These are phyloP conservation scores for Myathropa florea DNA, from an alignment of 2,888 invertebrate genomes.

Conservation along the genomic window DNA sequence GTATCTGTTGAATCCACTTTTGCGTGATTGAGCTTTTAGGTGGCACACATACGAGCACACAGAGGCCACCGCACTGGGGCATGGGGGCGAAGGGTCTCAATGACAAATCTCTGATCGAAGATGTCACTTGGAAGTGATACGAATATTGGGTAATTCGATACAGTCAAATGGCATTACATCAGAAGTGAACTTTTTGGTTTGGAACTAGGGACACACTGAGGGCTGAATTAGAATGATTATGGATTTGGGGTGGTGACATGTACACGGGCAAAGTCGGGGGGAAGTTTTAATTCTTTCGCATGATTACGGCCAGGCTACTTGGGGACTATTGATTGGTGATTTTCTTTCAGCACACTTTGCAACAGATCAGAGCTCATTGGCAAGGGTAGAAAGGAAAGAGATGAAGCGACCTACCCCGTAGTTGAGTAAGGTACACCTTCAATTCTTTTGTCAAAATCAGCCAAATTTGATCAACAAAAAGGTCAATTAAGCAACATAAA, in stretches of 20 bases:
- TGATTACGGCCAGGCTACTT: neutral
- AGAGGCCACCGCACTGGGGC: neutral
- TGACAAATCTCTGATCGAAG: constrained; percentile 58
- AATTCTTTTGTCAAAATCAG: no score
- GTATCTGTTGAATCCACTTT: constrained; percentile 56
- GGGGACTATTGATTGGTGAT: neutral
- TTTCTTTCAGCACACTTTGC: neutral
- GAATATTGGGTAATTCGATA: constrained; percentile 65
- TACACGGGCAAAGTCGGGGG: neutral
- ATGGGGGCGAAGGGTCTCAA: constrained; percentile 12
- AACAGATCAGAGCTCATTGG: neutral
- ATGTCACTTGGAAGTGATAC: constrained; percentile 68
- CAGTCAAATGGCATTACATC: constrained; percentile 65
- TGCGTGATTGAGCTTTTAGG: constrained; percentile 57
- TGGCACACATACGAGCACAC: neutral
- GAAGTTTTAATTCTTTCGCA: neutral
- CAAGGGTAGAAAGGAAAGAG: neutral
- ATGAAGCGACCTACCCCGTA: no score
- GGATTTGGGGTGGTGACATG: neutral
- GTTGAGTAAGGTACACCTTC: no score
- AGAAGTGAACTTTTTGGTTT: constrained; percentile 51
- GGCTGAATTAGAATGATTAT: neutral
- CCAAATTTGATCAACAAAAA: no score
- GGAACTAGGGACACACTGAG: neutral
- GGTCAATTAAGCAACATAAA: no score